Percentiles rank a stretch among this genome's conserved stretches.
Evolutionary conservation across 2,797 vertebrate genomes (phyloP).

Genomic region (Anableps anableps): DNA sequence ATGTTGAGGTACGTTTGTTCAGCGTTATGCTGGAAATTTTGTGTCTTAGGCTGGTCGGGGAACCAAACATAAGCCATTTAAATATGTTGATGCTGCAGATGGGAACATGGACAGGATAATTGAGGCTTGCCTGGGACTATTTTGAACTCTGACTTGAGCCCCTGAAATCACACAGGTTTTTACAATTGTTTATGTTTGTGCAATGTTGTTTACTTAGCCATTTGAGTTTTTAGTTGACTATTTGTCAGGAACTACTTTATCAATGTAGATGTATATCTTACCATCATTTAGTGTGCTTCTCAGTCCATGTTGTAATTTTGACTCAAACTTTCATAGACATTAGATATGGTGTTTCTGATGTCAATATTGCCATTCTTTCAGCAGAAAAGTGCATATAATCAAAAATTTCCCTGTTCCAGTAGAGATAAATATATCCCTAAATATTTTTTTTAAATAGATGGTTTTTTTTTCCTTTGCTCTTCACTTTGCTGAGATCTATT

Average conservation of each 20-base stretch:
- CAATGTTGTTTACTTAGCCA: background rate
- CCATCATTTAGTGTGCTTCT: background rate
- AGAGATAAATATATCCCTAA: background rate
- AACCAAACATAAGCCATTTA: constrained; percentile 85
- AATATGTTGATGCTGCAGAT: constrained; percentile 78
- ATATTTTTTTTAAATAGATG: background rate
- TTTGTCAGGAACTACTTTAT: background rate
- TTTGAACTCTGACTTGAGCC: constrained; percentile 87
- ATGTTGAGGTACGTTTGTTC: constrained; percentile 89
- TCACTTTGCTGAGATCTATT: background rate
- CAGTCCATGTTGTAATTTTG: background rate
- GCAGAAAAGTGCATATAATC: background rate
- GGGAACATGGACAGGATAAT: constrained; percentile 85
- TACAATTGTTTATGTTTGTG: background rate
- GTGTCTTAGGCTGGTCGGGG: constrained; percentile 87
- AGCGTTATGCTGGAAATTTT: constrained; percentile 93
- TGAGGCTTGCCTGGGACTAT: constrained; percentile 86
- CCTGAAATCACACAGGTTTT: constrained; percentile 91
- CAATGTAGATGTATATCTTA: background rate
- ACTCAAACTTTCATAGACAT: background rate
- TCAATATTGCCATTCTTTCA: background rate
- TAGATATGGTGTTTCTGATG: background rate
- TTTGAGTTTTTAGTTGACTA: background rate
- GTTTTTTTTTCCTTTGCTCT: background rate
- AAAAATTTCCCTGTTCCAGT: background rate